Base-by-base conservation (phyloP, 2,888 invertebrate species). In the Polyommatus iphigenia region DNA sequence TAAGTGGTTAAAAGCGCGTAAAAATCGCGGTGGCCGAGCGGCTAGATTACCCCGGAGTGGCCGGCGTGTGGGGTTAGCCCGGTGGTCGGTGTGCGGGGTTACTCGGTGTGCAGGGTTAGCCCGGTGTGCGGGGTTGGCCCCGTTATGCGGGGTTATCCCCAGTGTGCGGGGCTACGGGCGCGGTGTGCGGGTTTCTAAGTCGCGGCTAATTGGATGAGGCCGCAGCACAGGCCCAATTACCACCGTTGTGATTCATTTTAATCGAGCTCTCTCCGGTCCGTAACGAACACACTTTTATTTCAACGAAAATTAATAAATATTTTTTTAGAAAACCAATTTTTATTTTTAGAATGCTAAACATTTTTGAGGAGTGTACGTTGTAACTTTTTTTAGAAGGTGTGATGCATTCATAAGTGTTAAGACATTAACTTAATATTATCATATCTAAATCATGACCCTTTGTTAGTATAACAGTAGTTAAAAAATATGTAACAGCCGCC, bases 201-300 rank as follows among this genome's bases (percentile, higher is more conserved):
- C 92, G 87, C 87, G 87, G 88, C 92, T 93, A 94, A 93, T 94
- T 93, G 94, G 93, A 91, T 91, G 91, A 92, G 90, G 90, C 89
- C 87, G 59, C 79, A 77, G 82, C 87, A 86, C 84, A 88, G 83
- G 87, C 89, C 92, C 93, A 93, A 93, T 93, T 93, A 93, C 91
- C 89, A 86, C 85, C 87, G 91, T 87, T 88, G 91, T 91, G 93
- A 92, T 93, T 94, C 91, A 91, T 92, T 93, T 92, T 93, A 92
- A 93, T 92, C 91, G 91, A 85, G 91, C 89, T 86, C 90, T 89
- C 81, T 46, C 80, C 79, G 78, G 32, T 77, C 80, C 79, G 79
- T 82, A 78, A 80, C 80, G 80, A 78, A 78, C 73, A 72, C 57
- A 73, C 59, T 73, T 75, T 75, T 75, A 50, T 75, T 75, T 75